phyloP scores from a whole-genome alignment of 2,888 invertebrate species.

The Rotaria magnacalcarata region DNA sequence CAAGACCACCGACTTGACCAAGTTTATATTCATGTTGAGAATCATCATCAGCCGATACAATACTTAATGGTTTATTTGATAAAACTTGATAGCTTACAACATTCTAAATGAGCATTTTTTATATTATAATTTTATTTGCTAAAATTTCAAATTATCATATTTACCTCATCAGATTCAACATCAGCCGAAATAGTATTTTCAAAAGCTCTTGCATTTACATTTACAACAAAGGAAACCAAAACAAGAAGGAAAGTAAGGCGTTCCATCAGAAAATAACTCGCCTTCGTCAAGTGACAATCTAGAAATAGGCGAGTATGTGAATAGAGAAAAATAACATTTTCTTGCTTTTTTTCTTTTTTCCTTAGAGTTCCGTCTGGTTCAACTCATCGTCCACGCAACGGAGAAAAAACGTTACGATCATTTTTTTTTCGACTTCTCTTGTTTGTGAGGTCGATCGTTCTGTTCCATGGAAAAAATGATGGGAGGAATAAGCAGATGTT shows the following conservation, averaged over 20 bases:
- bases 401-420: neutral
- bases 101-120: neutral
- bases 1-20: slow-evolving; percentile 15
- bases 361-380: neutral
- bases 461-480: no score
- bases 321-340: neutral
- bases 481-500: no score
- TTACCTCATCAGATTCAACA: neutral
- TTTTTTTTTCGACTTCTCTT: no score
- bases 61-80: neutral
- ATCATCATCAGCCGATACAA: neutral
- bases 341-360: neutral
- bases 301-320: neutral
- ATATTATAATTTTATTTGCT: neutral
- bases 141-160: neutral
- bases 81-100: neutral
- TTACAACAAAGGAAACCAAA: neutral
- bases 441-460: no score
- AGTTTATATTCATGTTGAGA: neutral
- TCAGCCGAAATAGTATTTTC: neutral
- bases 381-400: neutral
- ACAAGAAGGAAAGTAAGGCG: neutral
- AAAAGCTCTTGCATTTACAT: neutral
- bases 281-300: neutral
- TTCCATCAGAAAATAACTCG: neutral